These are phyloP conservation scores for Elmis aenea DNA, from an alignment of 2,888 invertebrate genomes.

Conservation along the genomic window DNA sequence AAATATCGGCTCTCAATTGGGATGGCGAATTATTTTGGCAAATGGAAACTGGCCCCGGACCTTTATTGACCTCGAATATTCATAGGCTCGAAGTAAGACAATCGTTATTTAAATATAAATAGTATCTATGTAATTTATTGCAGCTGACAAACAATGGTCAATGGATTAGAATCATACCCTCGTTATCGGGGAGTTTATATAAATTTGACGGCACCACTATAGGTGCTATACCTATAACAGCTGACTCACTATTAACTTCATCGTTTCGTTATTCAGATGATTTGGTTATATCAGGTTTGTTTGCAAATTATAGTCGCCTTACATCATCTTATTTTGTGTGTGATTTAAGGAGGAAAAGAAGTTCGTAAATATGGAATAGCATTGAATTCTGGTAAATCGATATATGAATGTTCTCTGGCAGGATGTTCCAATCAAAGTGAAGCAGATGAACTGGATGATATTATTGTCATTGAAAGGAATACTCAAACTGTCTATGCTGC, in stretches of 20 bases:
- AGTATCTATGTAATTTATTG: slow-evolving; percentile 25
- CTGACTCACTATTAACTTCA: slow-evolving; percentile 80
- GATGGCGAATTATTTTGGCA: slow-evolving; percentile 72
- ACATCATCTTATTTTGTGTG: slow-evolving; percentile 10
- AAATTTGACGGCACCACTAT: slow-evolving; percentile 86
- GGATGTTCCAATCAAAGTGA: slow-evolving; percentile 70
- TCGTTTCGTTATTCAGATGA: slow-evolving; percentile 84
- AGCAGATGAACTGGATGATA: slow-evolving; percentile 44
- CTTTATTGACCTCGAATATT: slow-evolving; percentile 83
- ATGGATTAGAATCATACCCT: slow-evolving; percentile 86
- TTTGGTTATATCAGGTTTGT: slow-evolving; percentile 71
- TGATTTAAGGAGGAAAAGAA: slow-evolving; percentile 70
- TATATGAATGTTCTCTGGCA: slow-evolving; percentile 73
- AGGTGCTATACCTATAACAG: slow-evolving; percentile 81
- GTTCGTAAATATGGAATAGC: slow-evolving; percentile 83
- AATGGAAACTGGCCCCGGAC: slow-evolving; percentile 66
- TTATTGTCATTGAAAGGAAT: slow-evolving; percentile 75
- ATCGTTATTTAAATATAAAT: not conserved
- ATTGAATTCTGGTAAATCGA: slow-evolving; percentile 60
- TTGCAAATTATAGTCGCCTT: slow-evolving; percentile 11
- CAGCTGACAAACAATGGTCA: slow-evolving; percentile 79
- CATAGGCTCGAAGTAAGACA: slow-evolving; percentile 72
- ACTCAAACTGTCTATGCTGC: slow-evolving; percentile 87
- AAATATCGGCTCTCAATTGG: slow-evolving; percentile 74
- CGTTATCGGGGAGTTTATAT: slow-evolving; percentile 85